Conservation (phyloP, 2,797 vertebrate genomes). For the Phyllotis vaccarum region DNA sequence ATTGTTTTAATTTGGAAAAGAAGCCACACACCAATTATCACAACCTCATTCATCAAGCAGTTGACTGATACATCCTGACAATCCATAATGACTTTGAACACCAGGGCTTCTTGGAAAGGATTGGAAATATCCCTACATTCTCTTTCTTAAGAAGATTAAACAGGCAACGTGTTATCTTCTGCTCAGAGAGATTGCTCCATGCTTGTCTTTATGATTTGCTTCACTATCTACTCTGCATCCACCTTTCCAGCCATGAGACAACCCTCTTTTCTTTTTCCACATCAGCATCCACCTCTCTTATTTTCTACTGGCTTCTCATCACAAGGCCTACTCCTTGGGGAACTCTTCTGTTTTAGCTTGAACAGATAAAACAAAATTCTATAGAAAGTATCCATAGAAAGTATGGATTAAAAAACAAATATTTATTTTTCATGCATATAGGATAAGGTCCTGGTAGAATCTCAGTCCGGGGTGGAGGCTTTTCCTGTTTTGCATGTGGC, state of each 20-base stretch:
- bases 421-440: neutral
- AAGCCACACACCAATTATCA: neutral
- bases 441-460: neutral
- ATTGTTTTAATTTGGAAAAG: conserved; percentile 73
- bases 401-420: neutral
- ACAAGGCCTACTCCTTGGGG: neutral
- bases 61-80: neutral
- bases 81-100: neutral
- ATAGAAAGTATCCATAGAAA: neutral
- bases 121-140: neutral
- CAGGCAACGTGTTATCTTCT: neutral
- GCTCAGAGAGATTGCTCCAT: too few relatives aligned
- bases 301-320: neutral
- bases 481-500: neutral
- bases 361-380: neutral
- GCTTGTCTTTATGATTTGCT: neutral
- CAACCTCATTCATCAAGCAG: conserved; percentile 28
- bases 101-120: neutral
- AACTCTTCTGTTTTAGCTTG: neutral
- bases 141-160: neutral
- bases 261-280: neutral
- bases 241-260: neutral
- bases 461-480: neutral
- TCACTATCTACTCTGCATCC: neutral
- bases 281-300: neutral